Conservation (phyloP, 2,797 vertebrate species). For the Arctocebus calabarensis region DNA sequence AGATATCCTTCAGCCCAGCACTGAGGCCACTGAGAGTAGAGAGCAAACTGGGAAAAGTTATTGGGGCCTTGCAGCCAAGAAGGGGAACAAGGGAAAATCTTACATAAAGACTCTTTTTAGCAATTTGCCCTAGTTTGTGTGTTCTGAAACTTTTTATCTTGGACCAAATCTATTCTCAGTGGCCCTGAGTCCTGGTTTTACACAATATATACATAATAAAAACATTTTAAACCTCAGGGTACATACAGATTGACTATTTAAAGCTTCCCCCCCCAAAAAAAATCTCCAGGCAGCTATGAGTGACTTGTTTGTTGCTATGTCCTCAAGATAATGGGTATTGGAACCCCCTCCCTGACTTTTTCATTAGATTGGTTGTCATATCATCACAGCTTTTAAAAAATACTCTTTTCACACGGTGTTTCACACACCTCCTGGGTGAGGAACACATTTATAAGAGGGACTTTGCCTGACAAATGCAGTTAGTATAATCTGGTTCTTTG, state of each 20-base stretch:
- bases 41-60: background rate
- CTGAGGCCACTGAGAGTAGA: background rate
- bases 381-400: slow-evolving; percentile 8
- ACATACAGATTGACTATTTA: background rate
- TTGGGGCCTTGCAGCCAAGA: background rate
- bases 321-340: slow-evolving; percentile 2
- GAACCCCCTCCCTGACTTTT: background rate
- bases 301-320: background rate
- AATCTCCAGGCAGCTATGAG: background rate
- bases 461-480: too few species aligned
- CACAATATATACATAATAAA: background rate
- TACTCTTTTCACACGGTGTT: background rate
- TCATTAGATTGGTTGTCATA: background rate
- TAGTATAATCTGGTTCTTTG: too few species aligned
- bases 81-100: background rate
- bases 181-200: background rate
- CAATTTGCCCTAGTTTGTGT: background rate
- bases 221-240: slow-evolving; percentile 19
- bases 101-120: background rate
- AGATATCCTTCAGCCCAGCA: background rate
- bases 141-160: background rate
- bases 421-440: too few species aligned
- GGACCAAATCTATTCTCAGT: background rate
- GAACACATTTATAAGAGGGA: too few species aligned
- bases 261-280: background rate